Base-by-base conservation (phyloP, 2,113 vertebrate genomes). In the Pelusios castaneus region DNA sequence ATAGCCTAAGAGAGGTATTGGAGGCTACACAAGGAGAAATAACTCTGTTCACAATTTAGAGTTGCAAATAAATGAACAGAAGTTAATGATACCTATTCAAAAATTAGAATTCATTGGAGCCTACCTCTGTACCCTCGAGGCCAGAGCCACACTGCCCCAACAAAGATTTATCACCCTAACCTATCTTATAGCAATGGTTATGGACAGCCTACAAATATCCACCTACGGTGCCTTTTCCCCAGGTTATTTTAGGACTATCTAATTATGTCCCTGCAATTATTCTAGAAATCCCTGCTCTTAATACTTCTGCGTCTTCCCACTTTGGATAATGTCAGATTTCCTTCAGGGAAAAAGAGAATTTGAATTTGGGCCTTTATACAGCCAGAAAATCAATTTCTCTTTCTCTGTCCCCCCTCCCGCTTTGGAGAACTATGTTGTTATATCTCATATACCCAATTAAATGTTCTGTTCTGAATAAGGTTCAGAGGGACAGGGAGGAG, bases 401-500 rank as follows among this genome's bases (percentile, higher is more conserved):
- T 56, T 0, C 13, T 14, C 3, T 12, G 3, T 12, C 29, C 34
- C 5, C 34, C 1, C 29, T 31, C 31, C 2, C 10, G 5, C 4
- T 5, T 38, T 16, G 2, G 78, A 7, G 16, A 24, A 25, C 38
- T 25, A 13, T 29, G 9, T 12, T 82, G 85, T 73, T 76, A 63
- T 0, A 9, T 63, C 77, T 10, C 16, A 0, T 43, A 6, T 75
- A 75, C 41, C 38, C 27, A 75, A 75, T 75, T 75, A 75, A 75
- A 75, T 75, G 70, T 43, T 75, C 38, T 31, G 19, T 73, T 41
- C 38, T 84, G 82, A 55, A 1, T 47, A 16, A 1, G 16, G 1
- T 0, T 0, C 4, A 10, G 41, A 11, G 24, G 11, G 45, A 29
- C 41, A n/a, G 67, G 22, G 13, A 31, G n/a, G 79, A 27, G 11